Conservation (phyloP, 2,888 invertebrate genomes). For the Sialis fuliginosa region DNA sequence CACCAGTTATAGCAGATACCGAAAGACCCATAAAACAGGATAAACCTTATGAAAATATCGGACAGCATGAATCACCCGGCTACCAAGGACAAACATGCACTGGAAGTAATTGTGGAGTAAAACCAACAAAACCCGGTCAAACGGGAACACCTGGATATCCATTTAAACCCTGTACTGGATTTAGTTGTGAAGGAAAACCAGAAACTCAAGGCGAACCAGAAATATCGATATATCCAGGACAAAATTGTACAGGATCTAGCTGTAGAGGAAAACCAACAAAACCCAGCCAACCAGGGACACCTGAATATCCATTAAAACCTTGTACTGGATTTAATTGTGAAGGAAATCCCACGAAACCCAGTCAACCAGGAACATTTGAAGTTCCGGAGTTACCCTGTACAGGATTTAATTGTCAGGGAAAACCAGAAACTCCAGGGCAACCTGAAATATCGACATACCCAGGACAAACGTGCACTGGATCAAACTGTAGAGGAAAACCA, state of each 20-base stretch:
- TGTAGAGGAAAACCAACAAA: constrained; percentile 10
- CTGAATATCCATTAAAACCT: constrained; percentile 2
- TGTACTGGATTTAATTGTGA: neutral
- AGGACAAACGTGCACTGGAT: constrained; percentile 9
- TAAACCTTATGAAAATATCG: constrained; percentile 6
- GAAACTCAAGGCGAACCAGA: constrained; percentile 20
- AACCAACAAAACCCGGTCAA: constrained; percentile 9
- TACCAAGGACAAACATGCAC: constrained; percentile 11
- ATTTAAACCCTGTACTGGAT: constrained; percentile 11
- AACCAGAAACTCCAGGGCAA: too few relatives aligned
- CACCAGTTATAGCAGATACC: neutral
- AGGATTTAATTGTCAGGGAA: too few relatives aligned
- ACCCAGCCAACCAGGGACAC: constrained; percentile 8
- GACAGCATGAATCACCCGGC: constrained; percentile 12
- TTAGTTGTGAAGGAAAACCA: constrained; percentile 14
- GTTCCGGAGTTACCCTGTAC: neutral
- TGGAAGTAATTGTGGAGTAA: neutral
- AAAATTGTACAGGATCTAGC: constrained; percentile 14
- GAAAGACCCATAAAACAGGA: neutral
- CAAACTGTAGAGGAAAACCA: too few relatives aligned
- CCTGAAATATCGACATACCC: constrained; percentile 8
- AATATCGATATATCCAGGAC: constrained; percentile 9
- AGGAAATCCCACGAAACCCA: neutral
- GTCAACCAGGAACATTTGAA: constrained; percentile 9
- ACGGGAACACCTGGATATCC: constrained; percentile 14